Evolutionary conservation across 2,888 invertebrate species (phyloP).

Genomic region (Steinernema carpocapsae): DNA sequence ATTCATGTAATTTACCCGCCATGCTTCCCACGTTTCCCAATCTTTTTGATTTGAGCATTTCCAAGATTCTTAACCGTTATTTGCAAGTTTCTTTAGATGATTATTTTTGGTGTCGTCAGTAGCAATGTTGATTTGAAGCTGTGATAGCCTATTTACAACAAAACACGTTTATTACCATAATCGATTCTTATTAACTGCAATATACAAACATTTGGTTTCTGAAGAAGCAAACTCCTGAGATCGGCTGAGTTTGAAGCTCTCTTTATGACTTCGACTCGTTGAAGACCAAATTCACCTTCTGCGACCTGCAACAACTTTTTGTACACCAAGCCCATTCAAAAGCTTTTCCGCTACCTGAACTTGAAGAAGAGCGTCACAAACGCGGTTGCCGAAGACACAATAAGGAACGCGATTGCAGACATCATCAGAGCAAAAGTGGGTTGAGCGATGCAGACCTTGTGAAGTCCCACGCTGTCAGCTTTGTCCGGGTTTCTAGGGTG

Average conservation of each 20-base stretch:
- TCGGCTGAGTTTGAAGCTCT: slow-evolving; percentile 24
- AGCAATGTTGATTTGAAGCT: too few relatives aligned
- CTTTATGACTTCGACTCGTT: not conserved
- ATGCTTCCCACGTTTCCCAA: too few relatives aligned
- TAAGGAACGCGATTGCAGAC: slow-evolving; percentile 14
- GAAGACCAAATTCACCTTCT: not conserved
- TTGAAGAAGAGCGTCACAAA: not conserved
- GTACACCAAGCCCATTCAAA: not conserved
- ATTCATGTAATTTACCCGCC: too few relatives aligned
- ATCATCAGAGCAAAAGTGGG: slow-evolving; percentile 6
- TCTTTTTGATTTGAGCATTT: too few relatives aligned
- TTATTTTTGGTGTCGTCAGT: too few relatives aligned
- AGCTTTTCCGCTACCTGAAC: slow-evolving; percentile 17
- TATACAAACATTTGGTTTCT: slow-evolving; percentile 27
- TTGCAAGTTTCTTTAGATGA: too few relatives aligned
- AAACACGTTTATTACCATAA: not conserved
- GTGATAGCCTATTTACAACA: too few relatives aligned
- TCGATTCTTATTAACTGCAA: too few relatives aligned
- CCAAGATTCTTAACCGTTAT: too few relatives aligned
- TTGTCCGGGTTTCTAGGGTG: not conserved
- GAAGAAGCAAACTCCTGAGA: slow-evolving; percentile 20
- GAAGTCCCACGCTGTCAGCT: not conserved
- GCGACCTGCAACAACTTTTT: not conserved
- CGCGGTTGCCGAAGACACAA: not conserved
- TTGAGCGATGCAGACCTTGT: slow-evolving; percentile 18